Base-by-base conservation (phyloP, 2,888 invertebrate genomes). In the Phaonia tiefii region DNA sequence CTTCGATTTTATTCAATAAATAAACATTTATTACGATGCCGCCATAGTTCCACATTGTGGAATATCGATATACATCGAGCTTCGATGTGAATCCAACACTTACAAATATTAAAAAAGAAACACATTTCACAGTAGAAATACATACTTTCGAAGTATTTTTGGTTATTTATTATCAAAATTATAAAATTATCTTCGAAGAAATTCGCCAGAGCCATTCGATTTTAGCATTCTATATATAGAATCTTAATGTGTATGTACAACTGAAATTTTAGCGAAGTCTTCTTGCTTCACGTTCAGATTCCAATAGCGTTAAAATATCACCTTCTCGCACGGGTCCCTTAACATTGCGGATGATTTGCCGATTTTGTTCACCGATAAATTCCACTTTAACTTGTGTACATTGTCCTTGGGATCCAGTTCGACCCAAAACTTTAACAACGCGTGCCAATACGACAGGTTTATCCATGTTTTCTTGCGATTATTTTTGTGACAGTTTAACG, bases 201-300 rank as follows among this genome's bases (percentile, higher is more conserved):
- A 5, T 31, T 31, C 31, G 31, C 31, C 31, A 5, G 31, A n/a
- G 44, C 2, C 44, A n/a, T 44, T n/a, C n/a, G n/a, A n/a, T n/a
- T n/a, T n/a, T 31, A 31, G n/a, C 31, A 31, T 31, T 31, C 3
- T 31, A 31, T 31, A 5, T 31, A 31, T 31, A 31, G 31, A 31
- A 31, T 31, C 3, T 31, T n/a, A n/a, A 31, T 31, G 8, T 31
- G 31, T 31, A 31, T 31, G n/a, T n/a, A n/a, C n/a, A n/a, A n/a
- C 31, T 3, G 31, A 3, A 31, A 31, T 8, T 44, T 20, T 87
- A 90, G 77, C 99, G 94, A 90, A 99, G 93, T 93, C 99, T 97
- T 92, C 99, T 97, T 82, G 99, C 99, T 95, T 99, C 99, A 93
- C 99, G 95, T 93, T 99, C 99, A 89, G 99, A 98, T 92, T 99